Base-by-base conservation (phyloP, 2,113 vertebrate species). In the Semicossyphus pulcher region DNA sequence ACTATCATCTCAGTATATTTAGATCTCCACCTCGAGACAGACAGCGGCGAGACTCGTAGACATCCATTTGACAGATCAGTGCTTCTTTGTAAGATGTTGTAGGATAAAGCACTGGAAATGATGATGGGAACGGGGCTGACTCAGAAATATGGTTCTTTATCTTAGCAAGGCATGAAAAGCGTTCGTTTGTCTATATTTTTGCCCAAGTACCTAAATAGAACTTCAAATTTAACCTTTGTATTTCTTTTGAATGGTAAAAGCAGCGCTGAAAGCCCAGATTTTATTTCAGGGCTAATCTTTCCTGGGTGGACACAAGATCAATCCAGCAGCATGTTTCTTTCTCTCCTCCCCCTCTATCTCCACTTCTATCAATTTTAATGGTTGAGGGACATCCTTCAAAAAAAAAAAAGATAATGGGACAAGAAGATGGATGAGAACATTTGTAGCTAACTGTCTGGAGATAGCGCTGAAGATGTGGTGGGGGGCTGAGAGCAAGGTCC, bases 371-470 rank as follows among this genome's bases (percentile, higher is more conserved):
- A 95, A 93, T 96, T 97, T 95, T 94, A 96, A 97, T 95, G 93
- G 93, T 92, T 94, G 91, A 94, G 93, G 93, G 93, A 94, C 95
- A 96, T 97, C 95, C 94, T 94, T 96, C 95, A 96, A 92, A 94
- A 66, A 91, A 93, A 94, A 62, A 91, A 93, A 94, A 48, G 93
- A 91, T 94, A 96, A 96, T 94, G 92, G 93, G 95, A 95, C 94
- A 95, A 94, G 92, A 95, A 96, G 96, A 98, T 95, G 94, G 94
- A 97, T 97, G 95, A 91, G 90, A 91, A 93, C 92, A 94, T 94
- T 94, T 93, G 94, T 91, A 93, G 92, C 80, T 79, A 91, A 93
- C 90, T 90, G 92, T 94, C 94, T 93, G 80, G 89, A 88, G 92
- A 93, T 92, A 93, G 92, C 90, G 94, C 93, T 37, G 70, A 69